Percentiles rank a stretch among this genome's conserved stretches.
Evolutionary conservation across 2,113 vertebrate genomes (phyloP).

Genomic region (Eira barbara): DNA sequence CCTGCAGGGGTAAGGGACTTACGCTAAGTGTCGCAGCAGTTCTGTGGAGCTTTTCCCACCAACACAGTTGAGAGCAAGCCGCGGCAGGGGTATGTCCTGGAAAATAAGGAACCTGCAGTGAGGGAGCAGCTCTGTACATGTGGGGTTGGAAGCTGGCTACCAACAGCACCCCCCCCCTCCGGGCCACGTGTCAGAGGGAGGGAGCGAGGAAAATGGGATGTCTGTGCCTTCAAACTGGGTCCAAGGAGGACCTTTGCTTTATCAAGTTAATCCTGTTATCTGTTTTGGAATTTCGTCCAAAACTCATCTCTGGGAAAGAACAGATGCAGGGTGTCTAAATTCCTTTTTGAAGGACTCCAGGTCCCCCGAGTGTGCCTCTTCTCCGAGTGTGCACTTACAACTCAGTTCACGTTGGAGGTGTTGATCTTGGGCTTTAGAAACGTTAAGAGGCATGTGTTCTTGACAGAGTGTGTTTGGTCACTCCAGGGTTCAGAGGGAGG

Average conservation of each 20-base stretch:
- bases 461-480: not conserved
- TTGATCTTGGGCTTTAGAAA: not conserved
- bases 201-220: not conserved
- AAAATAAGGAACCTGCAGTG: not conserved
- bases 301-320: not conserved
- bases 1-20: constrained; percentile 71
- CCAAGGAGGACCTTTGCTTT: not conserved
- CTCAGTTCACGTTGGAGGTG: not conserved
- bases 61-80: constrained; percentile 94
- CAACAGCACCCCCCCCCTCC: not conserved
- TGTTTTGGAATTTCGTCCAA: not conserved
- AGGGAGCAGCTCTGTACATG: fast-evolving
- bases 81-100: constrained; percentile 88
- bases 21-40: constrained; percentile 93
- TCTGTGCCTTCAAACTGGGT: not conserved
- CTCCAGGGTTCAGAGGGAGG: not conserved
- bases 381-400: not conserved
- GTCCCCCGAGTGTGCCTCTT: not conserved
- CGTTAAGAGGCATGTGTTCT: not conserved
- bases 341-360: not conserved
- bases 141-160: not conserved
- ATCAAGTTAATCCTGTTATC: not conserved
- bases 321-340: not conserved
- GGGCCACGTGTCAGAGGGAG: not conserved
- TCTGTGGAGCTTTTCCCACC: constrained; percentile 96